Conservation (phyloP, 64 coral and sea anemone species). For the Montipora cactus region DNA sequence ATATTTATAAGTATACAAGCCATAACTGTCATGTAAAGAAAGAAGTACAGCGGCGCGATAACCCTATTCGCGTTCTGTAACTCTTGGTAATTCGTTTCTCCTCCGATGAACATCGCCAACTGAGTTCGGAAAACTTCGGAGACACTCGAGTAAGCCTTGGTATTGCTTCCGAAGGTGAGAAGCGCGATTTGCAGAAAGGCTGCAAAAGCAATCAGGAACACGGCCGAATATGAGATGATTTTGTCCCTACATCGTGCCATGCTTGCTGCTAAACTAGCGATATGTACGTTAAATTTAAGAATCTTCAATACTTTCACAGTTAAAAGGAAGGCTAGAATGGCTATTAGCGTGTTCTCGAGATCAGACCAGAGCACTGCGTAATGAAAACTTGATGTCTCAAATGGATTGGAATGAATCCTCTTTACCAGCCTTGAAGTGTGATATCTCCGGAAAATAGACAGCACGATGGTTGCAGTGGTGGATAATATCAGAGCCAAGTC, state of each 20-base stretch:
- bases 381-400: slow-evolving; percentile 91
- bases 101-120: slow-evolving; percentile 88
- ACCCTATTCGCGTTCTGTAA: slow-evolving; percentile 68
- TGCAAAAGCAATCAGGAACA: slow-evolving; percentile 83
- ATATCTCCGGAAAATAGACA: slow-evolving; percentile 85
- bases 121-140: slow-evolving; percentile 82
- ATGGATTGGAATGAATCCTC: slow-evolving; percentile 83
- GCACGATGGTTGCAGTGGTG: slow-evolving; percentile 69
- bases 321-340: slow-evolving; percentile 81
- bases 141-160: slow-evolving; percentile 71
- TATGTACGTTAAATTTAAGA: slow-evolving; percentile 90
- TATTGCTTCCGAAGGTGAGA: slow-evolving; percentile 79
- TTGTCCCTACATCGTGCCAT: slow-evolving; percentile 72
- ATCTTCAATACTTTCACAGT: slow-evolving; percentile 90
- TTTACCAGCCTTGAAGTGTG: slow-evolving; percentile 76
- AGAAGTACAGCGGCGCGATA: slow-evolving; percentile 85
- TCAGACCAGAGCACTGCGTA: slow-evolving; percentile 92
- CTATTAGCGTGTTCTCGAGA: slow-evolving; percentile 81
- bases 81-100: slow-evolving; percentile 67
- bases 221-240: slow-evolving; percentile 82
- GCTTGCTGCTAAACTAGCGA: slow-evolving; percentile 76
- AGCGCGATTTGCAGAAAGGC: slow-evolving; percentile 87
- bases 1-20: slow-evolving; percentile 88
- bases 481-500: slow-evolving; percentile 75
- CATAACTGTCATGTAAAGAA: slow-evolving; percentile 87